Evolutionary conservation across 2,113 vertebrate species (phyloP), one percentile per base, ranked within the genome.

Genomic region (Rhinopomastus cyanomelas): DNA sequence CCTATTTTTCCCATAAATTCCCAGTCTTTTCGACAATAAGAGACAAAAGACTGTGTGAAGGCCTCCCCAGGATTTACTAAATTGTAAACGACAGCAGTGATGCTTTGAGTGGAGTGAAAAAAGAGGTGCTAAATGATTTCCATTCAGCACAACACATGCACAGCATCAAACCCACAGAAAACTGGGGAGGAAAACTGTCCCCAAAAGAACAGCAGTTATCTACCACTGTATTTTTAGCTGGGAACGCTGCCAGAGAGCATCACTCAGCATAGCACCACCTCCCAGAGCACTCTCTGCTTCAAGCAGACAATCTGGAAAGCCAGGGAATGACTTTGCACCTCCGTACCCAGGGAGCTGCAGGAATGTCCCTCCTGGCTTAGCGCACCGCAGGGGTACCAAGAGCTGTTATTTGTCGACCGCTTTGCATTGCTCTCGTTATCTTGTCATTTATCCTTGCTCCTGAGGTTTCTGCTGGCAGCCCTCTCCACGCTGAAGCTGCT

Each of bases 401-500:
- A 86, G 74, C 55, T 65, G 49, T 15, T 68, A 86, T 90, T 93
- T 92, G 92, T 81, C 74, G 84, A 72, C 46, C 81, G 84, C 74
- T 84, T 79, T 88, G 84, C 90, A 18, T 49, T 88, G 78, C 62
- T 81, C 32, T 87, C 3, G 0, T 46, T 51, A n/a, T 79, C 53
- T 1, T 15, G 62, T 48, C 59, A 25, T 59, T 72, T 85, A 39
- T 79, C 67, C 84, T 49, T 69, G 51, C 84, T 90, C 66, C 87
- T 65, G 66, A 81, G 84, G 78, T 65, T 86, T 92, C 91, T 94
- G 66, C 60, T 94, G 94, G 94, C 95, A 90, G 46, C 66, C 4
- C 51, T 57, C 49, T 12, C 81, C 18, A 1, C 53, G 39, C 67
- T 72, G 57, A 84, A 79, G 51, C 77, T 93, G 90, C 77, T 74